A percentile compares a stretch with the other conserved stretches of the same genome.
phyloP scores from a whole-genome alignment of 2,113 vertebrate genomes.

The Otocyon megalotis region DNA sequence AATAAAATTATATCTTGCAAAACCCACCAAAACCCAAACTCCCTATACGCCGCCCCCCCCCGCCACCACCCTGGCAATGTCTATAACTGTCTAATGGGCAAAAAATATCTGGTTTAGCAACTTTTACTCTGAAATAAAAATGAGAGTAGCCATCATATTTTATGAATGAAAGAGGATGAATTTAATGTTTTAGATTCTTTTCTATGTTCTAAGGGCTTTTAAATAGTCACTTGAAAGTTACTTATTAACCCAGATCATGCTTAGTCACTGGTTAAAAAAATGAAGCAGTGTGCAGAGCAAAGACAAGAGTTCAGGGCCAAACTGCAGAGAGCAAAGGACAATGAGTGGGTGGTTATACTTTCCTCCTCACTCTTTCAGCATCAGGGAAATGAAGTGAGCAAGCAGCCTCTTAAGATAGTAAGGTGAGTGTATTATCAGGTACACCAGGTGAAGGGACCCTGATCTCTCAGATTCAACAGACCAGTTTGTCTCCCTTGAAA shows the following conservation, averaged over 20 bases:
- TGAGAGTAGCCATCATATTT: slow-evolving; percentile 28
- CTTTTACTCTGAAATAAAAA: slow-evolving; percentile 38
- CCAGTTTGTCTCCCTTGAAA: background rate
- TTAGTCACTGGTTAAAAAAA: slow-evolving; percentile 84
- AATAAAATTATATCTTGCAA: background rate
- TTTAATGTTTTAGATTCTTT: slow-evolving; percentile 36
- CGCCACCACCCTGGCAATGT: background rate
- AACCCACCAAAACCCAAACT: background rate
- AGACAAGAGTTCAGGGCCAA: slow-evolving; percentile 83
- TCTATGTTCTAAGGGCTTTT: slow-evolving; percentile 50
- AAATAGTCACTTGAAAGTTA: slow-evolving; percentile 84
- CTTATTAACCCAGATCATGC: slow-evolving; percentile 89
- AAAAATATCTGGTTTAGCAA: slow-evolving; percentile 45
- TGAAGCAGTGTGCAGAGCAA: slow-evolving; percentile 87
- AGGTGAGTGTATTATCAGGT: background rate
- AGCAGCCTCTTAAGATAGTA: no score
- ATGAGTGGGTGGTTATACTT: background rate
- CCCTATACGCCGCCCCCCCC: background rate
- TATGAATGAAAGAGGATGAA: slow-evolving; percentile 62
- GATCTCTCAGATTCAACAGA: background rate
- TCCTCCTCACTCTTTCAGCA: background rate
- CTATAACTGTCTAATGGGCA: background rate
- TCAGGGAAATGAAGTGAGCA: background rate
- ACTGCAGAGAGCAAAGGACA: slow-evolving; percentile 53
- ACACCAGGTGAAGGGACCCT: background rate